phyloP scores from a whole-genome alignment of 2,797 vertebrate species.

The Furcifer pardalis region DNA sequence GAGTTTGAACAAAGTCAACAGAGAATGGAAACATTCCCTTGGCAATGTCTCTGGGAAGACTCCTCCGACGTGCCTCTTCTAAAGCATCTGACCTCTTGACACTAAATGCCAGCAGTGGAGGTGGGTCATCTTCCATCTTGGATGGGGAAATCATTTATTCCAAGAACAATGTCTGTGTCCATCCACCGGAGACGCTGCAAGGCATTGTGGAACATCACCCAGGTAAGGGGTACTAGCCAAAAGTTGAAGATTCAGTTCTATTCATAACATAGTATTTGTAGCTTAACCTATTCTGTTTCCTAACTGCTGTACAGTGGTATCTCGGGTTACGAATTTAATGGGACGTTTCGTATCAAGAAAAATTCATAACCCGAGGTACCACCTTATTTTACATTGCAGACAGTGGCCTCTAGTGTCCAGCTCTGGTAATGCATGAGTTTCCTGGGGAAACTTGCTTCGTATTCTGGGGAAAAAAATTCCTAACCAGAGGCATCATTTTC shows the following conservation, averaged over 20 bases:
- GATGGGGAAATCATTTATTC: constrained; percentile 97
- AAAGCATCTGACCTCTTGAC: constrained; percentile 97
- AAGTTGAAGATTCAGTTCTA: not conserved
- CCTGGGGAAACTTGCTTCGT: too few relatives aligned
- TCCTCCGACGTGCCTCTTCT: constrained; percentile 94
- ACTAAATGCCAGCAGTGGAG: constrained; percentile 79
- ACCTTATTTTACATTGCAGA: too few relatives aligned
- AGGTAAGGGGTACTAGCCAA: constrained; percentile 75
- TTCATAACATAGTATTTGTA: not conserved
- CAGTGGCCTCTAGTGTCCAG: too few relatives aligned
- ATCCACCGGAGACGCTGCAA: constrained; percentile 89
- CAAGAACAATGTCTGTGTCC: constrained; percentile 98
- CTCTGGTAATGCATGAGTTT: too few relatives aligned
- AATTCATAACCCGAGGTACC: too few relatives aligned
- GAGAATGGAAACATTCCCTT: constrained; percentile 90
- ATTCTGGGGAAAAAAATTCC: too few relatives aligned
- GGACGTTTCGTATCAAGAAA: too few relatives aligned
- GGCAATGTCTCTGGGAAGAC: constrained; percentile 96
- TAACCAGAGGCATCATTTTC: too few relatives aligned
- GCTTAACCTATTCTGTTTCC: not conserved
- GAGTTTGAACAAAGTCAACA: constrained; percentile 60
- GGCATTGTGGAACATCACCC: constrained; percentile 92
- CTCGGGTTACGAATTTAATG: too few relatives aligned
- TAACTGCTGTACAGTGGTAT: not conserved
- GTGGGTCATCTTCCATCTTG: constrained; percentile 77